A percentile compares a stretch with the other conserved stretches of the same genome.
Conservation (phyloP, 2,797 vertebrate genomes). For the Todus mexicanus region DNA sequence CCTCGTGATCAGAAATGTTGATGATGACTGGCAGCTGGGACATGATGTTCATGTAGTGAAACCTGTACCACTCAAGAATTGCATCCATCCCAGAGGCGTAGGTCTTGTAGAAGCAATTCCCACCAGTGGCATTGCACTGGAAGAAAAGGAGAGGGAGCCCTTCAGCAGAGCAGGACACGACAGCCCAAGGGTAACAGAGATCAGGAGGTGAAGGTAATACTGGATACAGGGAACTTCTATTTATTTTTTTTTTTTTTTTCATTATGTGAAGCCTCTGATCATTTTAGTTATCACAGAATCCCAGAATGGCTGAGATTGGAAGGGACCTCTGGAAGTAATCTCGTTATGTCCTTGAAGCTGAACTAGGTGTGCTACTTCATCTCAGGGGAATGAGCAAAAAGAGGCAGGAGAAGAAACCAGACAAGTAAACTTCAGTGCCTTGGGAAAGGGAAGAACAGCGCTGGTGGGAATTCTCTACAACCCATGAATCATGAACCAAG, state of each 20-base stretch:
- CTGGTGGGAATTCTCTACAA: not conserved
- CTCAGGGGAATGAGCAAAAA: not conserved
- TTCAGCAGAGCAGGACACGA: not conserved
- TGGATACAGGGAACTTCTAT: not conserved
- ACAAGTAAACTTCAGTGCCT: not conserved
- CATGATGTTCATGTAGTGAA: slow-evolving; percentile 72
- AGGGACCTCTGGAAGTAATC: not conserved
- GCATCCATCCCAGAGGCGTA: slow-evolving; percentile 54
- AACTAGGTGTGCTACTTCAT: not conserved
- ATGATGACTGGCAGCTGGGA: slow-evolving; percentile 21
- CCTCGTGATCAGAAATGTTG: not conserved
- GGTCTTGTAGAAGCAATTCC: slow-evolving; percentile 60
- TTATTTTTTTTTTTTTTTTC: too few relatives aligned
- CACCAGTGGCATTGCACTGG: slow-evolving; percentile 65
- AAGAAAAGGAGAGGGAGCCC: not conserved
- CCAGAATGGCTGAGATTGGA: not conserved
- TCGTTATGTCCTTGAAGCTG: not conserved
- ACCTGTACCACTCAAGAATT: slow-evolving; percentile 66
- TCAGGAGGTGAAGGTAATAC: not conserved
- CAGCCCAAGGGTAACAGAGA: not conserved
- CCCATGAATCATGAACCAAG: not conserved
- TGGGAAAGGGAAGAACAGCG: not conserved
- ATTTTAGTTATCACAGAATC: not conserved
- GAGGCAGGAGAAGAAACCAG: not conserved
- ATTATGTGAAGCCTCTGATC: not conserved